A percentile compares a stretch with the other conserved stretches of the same genome.
Conservation (phyloP, 2,888 invertebrate genomes). For the Protonemura montana region DNA sequence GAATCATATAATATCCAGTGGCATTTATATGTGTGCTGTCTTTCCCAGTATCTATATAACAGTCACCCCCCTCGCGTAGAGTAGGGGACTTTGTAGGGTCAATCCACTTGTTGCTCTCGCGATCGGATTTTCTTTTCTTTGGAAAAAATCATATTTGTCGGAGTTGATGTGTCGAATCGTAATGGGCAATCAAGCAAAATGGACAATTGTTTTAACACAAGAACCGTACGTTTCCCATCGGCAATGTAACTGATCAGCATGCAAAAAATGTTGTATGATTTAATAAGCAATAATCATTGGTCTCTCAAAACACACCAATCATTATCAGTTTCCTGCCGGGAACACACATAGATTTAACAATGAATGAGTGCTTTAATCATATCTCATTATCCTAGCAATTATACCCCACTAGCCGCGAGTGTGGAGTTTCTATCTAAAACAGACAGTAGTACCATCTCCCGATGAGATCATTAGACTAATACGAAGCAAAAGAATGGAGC, state of each 20-base stretch:
- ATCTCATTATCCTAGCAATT: conserved; percentile 27
- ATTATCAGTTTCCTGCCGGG: conserved; percentile 19
- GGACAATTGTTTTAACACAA: neutral
- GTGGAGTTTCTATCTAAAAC: conserved; percentile 15
- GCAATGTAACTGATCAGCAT: neutral
- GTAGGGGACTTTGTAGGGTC: neutral
- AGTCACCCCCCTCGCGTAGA: neutral
- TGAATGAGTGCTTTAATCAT: conserved; percentile 29
- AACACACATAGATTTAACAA: conserved; percentile 16
- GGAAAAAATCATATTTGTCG: neutral
- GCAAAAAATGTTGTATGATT: conserved; percentile 4
- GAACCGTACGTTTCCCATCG: neutral
- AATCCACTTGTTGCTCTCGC: neutral
- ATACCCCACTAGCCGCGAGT: neutral
- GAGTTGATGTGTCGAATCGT: neutral
- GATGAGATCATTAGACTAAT: conserved; percentile 18
- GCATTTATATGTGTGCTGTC: neutral
- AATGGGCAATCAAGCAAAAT: neutral
- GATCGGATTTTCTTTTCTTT: neutral
- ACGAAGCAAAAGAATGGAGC: conserved; percentile 14
- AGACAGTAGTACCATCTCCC: conserved; percentile 4
- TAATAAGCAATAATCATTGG: conserved; percentile 27
- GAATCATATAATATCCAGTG: conserved; percentile 7
- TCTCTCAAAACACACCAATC: conserved; percentile 18
- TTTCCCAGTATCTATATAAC: neutral